Conservation (phyloP, 2,113 vertebrate species). For the Ivindomyrus marchei region DNA sequence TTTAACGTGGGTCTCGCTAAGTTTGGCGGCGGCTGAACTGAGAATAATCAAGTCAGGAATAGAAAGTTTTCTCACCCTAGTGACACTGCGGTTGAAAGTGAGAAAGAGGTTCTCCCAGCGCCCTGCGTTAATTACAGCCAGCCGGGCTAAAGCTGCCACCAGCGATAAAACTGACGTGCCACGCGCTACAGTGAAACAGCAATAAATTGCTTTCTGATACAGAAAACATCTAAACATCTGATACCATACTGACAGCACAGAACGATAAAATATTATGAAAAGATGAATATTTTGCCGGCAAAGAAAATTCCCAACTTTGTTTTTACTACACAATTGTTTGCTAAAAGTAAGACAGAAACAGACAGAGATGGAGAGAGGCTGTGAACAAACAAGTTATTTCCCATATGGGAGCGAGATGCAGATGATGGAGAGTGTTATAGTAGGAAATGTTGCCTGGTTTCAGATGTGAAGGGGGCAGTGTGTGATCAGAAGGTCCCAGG, state of each 20-base stretch:
- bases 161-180: background rate
- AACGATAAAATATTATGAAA: background rate
- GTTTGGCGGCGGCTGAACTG: background rate
- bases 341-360: background rate
- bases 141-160: background rate
- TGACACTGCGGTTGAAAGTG: background rate
- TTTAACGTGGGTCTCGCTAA: background rate
- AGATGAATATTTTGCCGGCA: conserved; percentile 3
- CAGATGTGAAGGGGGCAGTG: background rate
- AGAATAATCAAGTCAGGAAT: background rate
- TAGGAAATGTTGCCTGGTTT: background rate
- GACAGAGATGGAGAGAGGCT: background rate
- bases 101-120: background rate
- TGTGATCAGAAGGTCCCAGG: background rate
- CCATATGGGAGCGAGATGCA: background rate
- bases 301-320: background rate
- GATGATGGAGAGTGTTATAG: background rate
- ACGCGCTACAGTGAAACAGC: background rate
- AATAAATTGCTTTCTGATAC: conserved; percentile 7
- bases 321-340: background rate
- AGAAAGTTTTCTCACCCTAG: background rate
- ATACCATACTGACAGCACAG: background rate
- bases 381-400: background rate
- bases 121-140: conserved; percentile 3
- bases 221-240: background rate